Evolutionary conservation across 2,888 invertebrate genomes (phyloP).

Genomic region (Heliothis peltigera): DNA sequence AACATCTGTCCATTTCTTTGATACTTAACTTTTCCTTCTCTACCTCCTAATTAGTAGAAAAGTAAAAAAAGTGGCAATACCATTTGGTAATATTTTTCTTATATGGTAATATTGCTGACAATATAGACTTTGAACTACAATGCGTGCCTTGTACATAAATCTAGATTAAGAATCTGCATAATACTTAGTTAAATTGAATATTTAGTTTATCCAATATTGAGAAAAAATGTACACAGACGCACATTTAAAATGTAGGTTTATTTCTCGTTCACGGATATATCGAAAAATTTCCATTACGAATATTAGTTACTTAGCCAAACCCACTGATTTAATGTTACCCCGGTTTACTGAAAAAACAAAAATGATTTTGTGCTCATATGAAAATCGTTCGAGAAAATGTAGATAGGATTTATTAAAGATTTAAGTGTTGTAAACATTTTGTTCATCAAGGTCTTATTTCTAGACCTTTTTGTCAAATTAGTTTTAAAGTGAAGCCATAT

Average conservation of each 20-base stretch:
- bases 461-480: constrained; percentile 62
- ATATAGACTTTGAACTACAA: not conserved
- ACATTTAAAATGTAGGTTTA: not conserved
- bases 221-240: not conserved
- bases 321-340: constrained; percentile 65
- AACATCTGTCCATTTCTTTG: constrained; percentile 55
- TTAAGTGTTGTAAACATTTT: constrained; percentile 40
- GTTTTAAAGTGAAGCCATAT: constrained; percentile 85
- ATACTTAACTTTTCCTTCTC: constrained; percentile 68
- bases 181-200: constrained; percentile 22
- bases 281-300: constrained; percentile 9
- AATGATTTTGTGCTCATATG: constrained; percentile 23
- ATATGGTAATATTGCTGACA: constrained; percentile 21
- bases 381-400: constrained; percentile 26
- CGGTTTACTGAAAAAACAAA: constrained; percentile 34
- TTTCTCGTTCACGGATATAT: constrained; percentile 23
- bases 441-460: constrained; percentile 32
- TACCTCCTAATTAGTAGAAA: constrained; percentile 64
- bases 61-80: constrained; percentile 42
- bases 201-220: constrained; percentile 7
- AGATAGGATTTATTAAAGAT: constrained; percentile 26
- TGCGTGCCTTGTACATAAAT: constrained; percentile 38
- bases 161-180: constrained; percentile 29
- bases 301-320: constrained; percentile 42
- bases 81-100: constrained; percentile 10